Conservation (phyloP, 2,888 invertebrate genomes). For the Brachyptera risi region DNA sequence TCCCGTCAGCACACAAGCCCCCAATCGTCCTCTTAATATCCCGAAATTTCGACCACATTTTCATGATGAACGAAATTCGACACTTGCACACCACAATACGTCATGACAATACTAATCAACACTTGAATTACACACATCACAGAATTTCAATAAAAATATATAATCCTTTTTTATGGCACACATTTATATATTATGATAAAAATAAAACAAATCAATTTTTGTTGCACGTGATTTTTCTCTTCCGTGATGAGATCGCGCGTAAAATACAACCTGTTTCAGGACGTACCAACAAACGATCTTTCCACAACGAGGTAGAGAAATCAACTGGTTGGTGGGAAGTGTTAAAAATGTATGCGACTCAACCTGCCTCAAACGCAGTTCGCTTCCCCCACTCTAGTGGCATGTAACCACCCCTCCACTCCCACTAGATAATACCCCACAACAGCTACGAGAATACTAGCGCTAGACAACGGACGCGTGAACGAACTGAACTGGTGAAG, state of each 20-base stretch:
- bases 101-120: neutral
- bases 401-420: neutral
- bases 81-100: neutral
- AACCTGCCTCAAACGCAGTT: too few species aligned
- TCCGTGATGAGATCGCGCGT: too few species aligned
- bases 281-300: too few species aligned
- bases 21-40: too few species aligned
- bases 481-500: neutral
- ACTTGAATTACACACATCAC: neutral
- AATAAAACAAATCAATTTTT: too few species aligned
- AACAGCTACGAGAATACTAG: neutral
- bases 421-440: too few species aligned
- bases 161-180: constrained; percentile 4
- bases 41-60: constrained; percentile 1
- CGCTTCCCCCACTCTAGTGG: neutral
- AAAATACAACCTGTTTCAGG: too few species aligned
- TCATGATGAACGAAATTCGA: neutral
- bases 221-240: too few species aligned
- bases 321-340: too few species aligned
- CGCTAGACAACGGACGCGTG: neutral
- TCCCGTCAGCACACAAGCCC: neutral
- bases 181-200: neutral
- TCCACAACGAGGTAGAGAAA: too few species aligned
- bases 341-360: neutral
- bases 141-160: neutral